Conservation (phyloP, 1,140 invertebrate genomes). For the Camponotus vicinus region DNA sequence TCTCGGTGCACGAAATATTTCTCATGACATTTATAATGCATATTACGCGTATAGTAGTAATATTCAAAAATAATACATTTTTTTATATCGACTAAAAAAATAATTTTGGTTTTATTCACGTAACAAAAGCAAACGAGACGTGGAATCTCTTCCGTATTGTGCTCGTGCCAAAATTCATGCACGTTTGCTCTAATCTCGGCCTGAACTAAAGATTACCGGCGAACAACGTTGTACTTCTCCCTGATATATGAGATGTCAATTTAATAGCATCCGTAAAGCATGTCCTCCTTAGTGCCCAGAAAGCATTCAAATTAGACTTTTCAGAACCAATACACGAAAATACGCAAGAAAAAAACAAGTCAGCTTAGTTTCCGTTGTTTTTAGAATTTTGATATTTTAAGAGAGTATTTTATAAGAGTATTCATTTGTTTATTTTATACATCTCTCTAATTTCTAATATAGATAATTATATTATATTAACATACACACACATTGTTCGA, state of each 20-base stretch:
- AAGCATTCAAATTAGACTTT: constrained; percentile 64
- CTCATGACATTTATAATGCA: neutral
- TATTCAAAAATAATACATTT: neutral
- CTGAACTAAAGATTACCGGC: neutral
- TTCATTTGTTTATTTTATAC: neutral
- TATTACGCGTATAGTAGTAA: neutral
- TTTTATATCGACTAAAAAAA: neutral
- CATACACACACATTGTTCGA: constrained; percentile 8
- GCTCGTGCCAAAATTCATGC: constrained; percentile 72
- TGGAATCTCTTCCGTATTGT: constrained; percentile 69
- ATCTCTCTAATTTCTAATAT: neutral
- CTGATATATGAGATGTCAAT: constrained; percentile 76
- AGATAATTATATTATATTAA: neutral
- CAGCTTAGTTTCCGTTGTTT: neutral
- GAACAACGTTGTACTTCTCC: constrained; percentile 66
- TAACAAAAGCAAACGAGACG: constrained; percentile 63
- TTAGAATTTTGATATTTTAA: neutral
- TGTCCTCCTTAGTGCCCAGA: neutral
- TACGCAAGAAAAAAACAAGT: neutral
- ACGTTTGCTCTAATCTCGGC: constrained; percentile 64
- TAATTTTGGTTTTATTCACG: neutral
- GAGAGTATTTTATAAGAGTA: neutral
- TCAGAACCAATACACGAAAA: constrained; percentile 28
- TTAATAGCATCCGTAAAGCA: constrained; percentile 69
- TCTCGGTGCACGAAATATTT: neutral